Evolutionary conservation across 2,888 invertebrate genomes (phyloP).

Genomic region (Drosophila aldrichi): DNA sequence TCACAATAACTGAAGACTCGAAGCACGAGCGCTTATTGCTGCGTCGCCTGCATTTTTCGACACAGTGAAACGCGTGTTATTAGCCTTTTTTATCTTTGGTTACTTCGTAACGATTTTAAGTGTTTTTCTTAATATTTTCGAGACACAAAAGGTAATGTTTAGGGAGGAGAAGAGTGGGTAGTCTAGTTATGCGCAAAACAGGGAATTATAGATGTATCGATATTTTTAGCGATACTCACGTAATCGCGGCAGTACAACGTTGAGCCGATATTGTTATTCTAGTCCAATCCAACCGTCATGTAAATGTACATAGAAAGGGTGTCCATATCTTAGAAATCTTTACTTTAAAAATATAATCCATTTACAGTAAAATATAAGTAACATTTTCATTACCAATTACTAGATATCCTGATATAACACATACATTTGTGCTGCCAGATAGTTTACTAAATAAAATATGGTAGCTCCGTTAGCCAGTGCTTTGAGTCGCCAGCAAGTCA

Average conservation of each 20-base stretch:
- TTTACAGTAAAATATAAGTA: neutral
- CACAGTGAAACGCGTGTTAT: constrained; percentile 45
- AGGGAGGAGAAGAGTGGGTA: constrained; percentile 36
- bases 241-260: neutral
- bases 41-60: constrained; percentile 52
- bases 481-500: constrained; percentile 39
- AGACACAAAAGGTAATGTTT: constrained; percentile 69
- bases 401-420: neutral
- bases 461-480: constrained; percentile 25
- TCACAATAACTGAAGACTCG: constrained; percentile 32
- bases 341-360: neutral
- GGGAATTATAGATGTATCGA: constrained; percentile 17
- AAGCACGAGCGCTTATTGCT: constrained; percentile 36
- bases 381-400: neutral
- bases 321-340: neutral
- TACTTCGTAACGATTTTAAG: constrained; percentile 51
- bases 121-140: constrained; percentile 69
- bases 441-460: constrained; percentile 11
- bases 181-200: constrained; percentile 27
- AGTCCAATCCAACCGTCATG: neutral
- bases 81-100: constrained; percentile 34
- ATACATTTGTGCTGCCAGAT: constrained; percentile 14
- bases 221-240: neutral
- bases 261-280: too few relatives aligned
- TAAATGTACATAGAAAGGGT: neutral